A percentile compares a stretch with the other conserved stretches of the same genome.
Evolutionary conservation across 2,888 invertebrate genomes (phyloP).

Genomic region (Chironomus tentans): DNA sequence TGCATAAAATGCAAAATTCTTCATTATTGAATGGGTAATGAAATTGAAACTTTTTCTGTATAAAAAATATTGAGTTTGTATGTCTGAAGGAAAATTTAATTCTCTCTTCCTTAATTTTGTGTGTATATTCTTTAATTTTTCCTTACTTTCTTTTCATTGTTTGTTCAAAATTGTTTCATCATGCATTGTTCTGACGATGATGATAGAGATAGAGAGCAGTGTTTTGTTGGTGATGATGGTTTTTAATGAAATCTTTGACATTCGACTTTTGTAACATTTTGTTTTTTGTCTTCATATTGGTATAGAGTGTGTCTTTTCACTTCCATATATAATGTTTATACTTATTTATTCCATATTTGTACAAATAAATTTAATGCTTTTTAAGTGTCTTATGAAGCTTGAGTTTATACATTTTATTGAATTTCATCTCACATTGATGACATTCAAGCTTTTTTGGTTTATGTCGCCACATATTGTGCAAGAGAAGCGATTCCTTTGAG

Average conservation of each 20-base stretch:
- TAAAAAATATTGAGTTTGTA: too few relatives aligned
- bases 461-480: constrained; percentile 49
- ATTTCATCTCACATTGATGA: constrained; percentile 34
- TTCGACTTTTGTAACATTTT: too few relatives aligned
- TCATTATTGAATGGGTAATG: not conserved
- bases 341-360: not conserved
- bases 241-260: too few relatives aligned
- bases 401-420: constrained; percentile 36
- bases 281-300: too few relatives aligned
- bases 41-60: not conserved
- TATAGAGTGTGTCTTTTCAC: not conserved
- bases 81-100: not conserved
- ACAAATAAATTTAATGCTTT: constrained; percentile 16
- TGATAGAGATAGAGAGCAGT: too few relatives aligned
- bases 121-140: not conserved
- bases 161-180: too few relatives aligned
- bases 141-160: not conserved
- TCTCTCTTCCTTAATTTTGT: not conserved
- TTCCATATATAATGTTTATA: not conserved
- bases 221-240: too few relatives aligned
- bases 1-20: not conserved
- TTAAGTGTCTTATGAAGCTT: constrained; percentile 38
- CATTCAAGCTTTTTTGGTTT: constrained; percentile 31
- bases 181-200: too few relatives aligned
- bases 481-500: constrained; percentile 42